These are phyloP conservation scores for Diplodus puntazzo DNA, from an alignment of 2,797 vertebrate genomes.

Conservation along the genomic window DNA sequence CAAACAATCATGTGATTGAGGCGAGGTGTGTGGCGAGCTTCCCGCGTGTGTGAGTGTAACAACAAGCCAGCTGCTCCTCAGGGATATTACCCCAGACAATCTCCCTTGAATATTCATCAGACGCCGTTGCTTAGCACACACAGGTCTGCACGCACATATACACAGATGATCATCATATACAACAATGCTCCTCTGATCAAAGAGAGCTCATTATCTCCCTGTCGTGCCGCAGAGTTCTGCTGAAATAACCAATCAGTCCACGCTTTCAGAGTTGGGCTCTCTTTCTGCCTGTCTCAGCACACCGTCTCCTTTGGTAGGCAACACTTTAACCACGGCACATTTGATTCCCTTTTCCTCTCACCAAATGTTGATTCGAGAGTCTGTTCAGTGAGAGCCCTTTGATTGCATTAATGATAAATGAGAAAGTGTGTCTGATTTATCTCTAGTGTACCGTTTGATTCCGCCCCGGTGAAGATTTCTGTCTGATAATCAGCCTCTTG, in stretches of 20 bases:
- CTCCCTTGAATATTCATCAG: slow-evolving; percentile 78
- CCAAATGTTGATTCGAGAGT: slow-evolving; percentile 72
- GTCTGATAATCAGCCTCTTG: slow-evolving; percentile 68
- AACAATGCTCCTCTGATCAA: slow-evolving; percentile 81
- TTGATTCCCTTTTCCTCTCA: slow-evolving; percentile 58
- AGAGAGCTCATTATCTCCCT: slow-evolving; percentile 78
- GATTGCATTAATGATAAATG: slow-evolving; percentile 75
- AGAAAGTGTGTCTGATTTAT: slow-evolving; percentile 69
- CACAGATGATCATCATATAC: slow-evolving; percentile 61
- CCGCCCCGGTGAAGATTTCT: slow-evolving; percentile 38
- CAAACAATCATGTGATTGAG: slow-evolving; percentile 46
- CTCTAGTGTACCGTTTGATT: slow-evolving; percentile 61
- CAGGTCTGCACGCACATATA: slow-evolving; percentile 30
- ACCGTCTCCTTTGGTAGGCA: slow-evolving; percentile 47
- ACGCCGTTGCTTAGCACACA: slow-evolving; percentile 32
- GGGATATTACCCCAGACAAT: slow-evolving; percentile 66
- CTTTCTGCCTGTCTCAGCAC: slow-evolving; percentile 70
- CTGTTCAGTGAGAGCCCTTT: slow-evolving; percentile 64
- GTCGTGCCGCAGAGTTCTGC: slow-evolving; percentile 65
- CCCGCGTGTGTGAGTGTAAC: slow-evolving; percentile 54
- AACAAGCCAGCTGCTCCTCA: slow-evolving; percentile 71
- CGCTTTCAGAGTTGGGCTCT: slow-evolving; percentile 58
- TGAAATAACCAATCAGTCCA: slow-evolving; percentile 74
- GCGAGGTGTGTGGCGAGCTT: slow-evolving; percentile 47
- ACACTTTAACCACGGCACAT: slow-evolving; percentile 51